phyloP scores from a whole-genome alignment of 2,113 vertebrate genomes.

The Mandrillus leucophaeus region DNA sequence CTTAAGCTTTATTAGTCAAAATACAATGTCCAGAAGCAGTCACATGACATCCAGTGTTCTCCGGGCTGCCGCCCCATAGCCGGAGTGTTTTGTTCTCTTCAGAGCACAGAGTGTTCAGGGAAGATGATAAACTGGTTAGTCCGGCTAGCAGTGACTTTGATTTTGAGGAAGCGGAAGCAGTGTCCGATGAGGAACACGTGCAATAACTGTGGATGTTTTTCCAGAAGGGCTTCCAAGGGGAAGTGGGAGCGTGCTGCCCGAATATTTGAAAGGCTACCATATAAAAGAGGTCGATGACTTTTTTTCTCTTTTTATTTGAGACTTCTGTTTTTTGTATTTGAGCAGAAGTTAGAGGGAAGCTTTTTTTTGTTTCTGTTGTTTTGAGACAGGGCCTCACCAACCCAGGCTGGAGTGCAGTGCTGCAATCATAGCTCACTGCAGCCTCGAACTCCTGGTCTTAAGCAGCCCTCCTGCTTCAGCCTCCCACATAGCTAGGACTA shows the following conservation, averaged over 20 bases:
- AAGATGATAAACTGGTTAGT: neutral
- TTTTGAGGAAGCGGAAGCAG: neutral
- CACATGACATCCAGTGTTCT: fast-evolving
- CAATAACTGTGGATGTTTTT: neutral
- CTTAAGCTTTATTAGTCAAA: neutral
- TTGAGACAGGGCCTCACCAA: too few relatives aligned
- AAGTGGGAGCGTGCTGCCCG: neutral
- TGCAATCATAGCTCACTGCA: too few relatives aligned
- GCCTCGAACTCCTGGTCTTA: too few relatives aligned
- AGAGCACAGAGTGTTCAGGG: neutral
- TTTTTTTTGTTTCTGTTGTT: too few relatives aligned
- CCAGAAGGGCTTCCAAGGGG: neutral
- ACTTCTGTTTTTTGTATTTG: neutral
- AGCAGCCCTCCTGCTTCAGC: too few relatives aligned
- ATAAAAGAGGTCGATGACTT: neutral
- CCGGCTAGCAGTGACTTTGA: neutral
- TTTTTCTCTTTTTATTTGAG: too few relatives aligned
- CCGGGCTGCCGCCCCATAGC: fast-evolving
- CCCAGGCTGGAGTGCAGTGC: too few relatives aligned
- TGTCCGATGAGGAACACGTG: neutral
- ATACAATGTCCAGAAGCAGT: fast-evolving
- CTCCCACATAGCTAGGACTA: too few relatives aligned
- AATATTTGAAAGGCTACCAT: neutral
- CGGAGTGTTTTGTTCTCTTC: neutral
- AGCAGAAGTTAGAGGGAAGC: neutral